A percentile compares a stretch with the other conserved stretches of the same genome.
phyloP scores from a whole-genome alignment of 1,140 invertebrate species.

The Zaprionus gabonicus region DNA sequence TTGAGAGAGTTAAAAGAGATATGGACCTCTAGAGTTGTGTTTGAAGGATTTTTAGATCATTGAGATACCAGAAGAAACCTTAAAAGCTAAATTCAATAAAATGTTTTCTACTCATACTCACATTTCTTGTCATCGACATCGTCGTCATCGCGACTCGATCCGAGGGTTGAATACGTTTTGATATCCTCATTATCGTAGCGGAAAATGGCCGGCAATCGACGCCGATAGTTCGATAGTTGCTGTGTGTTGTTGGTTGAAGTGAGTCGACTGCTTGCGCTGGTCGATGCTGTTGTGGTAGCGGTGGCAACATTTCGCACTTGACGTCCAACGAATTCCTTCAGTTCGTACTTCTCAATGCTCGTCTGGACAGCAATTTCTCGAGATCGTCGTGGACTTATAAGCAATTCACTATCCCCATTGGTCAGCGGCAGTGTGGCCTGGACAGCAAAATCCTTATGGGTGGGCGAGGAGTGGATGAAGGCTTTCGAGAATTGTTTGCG shows the following conservation, averaged over 20 bases:
- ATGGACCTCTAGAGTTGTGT: too few relatives aligned
- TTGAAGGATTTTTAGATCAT: too few relatives aligned
- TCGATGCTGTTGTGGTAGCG: constrained; percentile 58
- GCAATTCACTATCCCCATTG: constrained; percentile 58
- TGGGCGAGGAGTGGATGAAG: constrained; percentile 61
- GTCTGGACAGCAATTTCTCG: constrained; percentile 82
- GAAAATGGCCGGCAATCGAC: constrained; percentile 64
- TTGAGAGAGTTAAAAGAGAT: too few relatives aligned
- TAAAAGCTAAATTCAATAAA: not conserved
- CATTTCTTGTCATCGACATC: constrained; percentile 71
- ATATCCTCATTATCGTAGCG: constrained; percentile 76
- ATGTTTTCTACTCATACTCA: constrained; percentile 33
- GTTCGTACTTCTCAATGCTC: constrained; percentile 74
- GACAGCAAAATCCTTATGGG: constrained; percentile 58
- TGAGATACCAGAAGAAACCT: too few relatives aligned
- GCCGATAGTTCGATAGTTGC: constrained; percentile 29
- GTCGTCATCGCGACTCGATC: constrained; percentile 78
- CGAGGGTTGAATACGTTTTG: constrained; percentile 77
- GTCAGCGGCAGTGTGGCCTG: constrained; percentile 57
- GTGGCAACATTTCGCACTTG: constrained; percentile 66
- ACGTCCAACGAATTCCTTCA: constrained; percentile 66
- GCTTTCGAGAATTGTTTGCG: constrained; percentile 54
- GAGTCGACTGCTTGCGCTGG: constrained; percentile 61
- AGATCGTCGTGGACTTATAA: constrained; percentile 51
- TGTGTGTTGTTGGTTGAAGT: constrained; percentile 44